Evolutionary conservation across 2,797 vertebrate species (phyloP).

Genomic region (Hephaestus fuliginosus): DNA sequence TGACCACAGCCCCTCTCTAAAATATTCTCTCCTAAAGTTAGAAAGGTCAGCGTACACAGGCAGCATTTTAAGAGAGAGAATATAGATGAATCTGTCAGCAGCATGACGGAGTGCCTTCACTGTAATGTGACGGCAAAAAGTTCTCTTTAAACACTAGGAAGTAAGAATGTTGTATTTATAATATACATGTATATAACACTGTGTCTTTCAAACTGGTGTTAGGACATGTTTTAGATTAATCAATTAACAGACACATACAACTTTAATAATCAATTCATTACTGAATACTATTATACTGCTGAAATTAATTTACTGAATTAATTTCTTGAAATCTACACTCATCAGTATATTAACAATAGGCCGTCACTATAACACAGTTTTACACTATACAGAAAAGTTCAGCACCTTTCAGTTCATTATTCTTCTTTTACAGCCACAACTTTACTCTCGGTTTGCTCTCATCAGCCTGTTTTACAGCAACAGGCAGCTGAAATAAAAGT

Average conservation of each 20-base stretch:
- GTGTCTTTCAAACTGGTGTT: background rate
- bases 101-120: background rate
- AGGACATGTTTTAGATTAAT: background rate
- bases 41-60: slow-evolving; percentile 59
- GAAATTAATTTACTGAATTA: background rate
- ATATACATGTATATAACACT: no score
- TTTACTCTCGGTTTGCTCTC: no score
- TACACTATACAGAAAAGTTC: no score
- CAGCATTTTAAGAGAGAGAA: slow-evolving; percentile 45
- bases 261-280: background rate
- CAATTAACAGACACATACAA: background rate
- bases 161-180: background rate
- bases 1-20: slow-evolving; percentile 19
- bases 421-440: no score
- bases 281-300: no score
- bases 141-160: background rate
- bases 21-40: slow-evolving; percentile 36
- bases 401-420: no score
- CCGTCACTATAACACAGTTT: no score
- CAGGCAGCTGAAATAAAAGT: background rate
- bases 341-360: background rate
- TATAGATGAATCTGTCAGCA: slow-evolving; percentile 7
- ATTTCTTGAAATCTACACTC: background rate
- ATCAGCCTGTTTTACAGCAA: no score
- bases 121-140: background rate